phyloP scores from a whole-genome alignment of 2,113 vertebrate species.

The Candoia aspera region DNA sequence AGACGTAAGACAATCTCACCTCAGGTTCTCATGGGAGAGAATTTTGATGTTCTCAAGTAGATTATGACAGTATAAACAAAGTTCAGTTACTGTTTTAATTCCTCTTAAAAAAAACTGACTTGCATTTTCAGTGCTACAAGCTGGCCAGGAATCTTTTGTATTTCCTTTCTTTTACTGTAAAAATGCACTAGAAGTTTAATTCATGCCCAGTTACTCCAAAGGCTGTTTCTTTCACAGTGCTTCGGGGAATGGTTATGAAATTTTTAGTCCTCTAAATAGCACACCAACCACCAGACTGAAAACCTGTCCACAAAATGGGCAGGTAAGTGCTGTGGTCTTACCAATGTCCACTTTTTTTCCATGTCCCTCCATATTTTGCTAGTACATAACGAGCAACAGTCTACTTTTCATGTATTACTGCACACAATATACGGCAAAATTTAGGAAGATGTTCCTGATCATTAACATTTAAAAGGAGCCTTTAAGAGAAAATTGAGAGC shows the following conservation, averaged over 20 bases:
- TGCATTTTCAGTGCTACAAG: background rate
- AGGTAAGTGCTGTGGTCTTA: background rate
- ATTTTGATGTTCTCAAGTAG: background rate
- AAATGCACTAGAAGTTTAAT: background rate
- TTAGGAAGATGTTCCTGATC: background rate
- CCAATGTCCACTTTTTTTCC: background rate
- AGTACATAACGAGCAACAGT: background rate
- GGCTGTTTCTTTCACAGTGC: background rate
- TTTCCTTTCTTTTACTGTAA: background rate
- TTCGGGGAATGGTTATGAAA: background rate
- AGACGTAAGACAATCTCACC: background rate
- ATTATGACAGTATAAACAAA: background rate
- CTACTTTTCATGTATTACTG: background rate
- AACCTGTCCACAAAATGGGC: background rate
- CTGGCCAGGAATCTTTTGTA: background rate
- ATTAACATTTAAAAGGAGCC: conserved; percentile 40
- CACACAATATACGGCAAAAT: background rate
- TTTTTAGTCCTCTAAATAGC: background rate
- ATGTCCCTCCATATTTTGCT: background rate
- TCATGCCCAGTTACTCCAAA: background rate
- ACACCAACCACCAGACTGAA: background rate
- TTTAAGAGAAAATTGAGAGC: conserved; percentile 45
- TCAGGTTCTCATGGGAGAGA: background rate
- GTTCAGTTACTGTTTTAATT: background rate
- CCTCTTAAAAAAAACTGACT: background rate